Evolutionary conservation across 2,888 invertebrate genomes (phyloP), one percentile per base, ranked within the genome.

Genomic region (Chloromyia formosa): DNA sequence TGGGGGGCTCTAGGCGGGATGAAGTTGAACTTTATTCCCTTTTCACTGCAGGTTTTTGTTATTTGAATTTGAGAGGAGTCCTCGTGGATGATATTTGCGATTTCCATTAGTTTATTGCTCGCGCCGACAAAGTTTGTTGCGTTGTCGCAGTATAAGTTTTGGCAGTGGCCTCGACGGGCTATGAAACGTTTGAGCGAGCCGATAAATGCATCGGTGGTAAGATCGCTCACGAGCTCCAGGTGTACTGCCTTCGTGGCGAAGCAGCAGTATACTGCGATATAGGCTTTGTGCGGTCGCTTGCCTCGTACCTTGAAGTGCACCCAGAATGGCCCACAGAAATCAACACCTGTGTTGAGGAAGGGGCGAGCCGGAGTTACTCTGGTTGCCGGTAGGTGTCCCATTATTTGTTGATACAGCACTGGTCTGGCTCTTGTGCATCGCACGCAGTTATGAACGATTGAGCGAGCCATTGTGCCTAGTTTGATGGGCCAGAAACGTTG

Each of bases 331-430:
- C 78, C 77, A 10, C 60, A 64, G 40, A 61, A 77, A 27, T 76
- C 76, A 12, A 76, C 64, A 1, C 75, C 78, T 49, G 66, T 40
- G 20, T 72, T 74, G 1, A 68, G 22, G 72, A 77, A 75, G 66
- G 74, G 74, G 1, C 76, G 62, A 18, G 73, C 61, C 12, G 40
- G 61, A 16, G 14, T 10, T 5, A 72, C 66, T 53, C 80, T 73
- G 42, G 45, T 54, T n/a, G 20, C 16, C 1, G 81, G 80, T 22
- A 81, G 73, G 73, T 80, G 72, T 18, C 79, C 80, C 80, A 81
- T 81, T n/a, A 78, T 22, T 58, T 79, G 79, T 0, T 74, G 12
- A 3, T 58, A 1, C 12, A 78, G n/a, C n/a, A n/a, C n/a, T n/a
- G n/a, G n/a, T n/a, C n/a, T n/a, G n/a, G n/a, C n/a, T n/a, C n/a